Evolutionary conservation across 2,888 invertebrate genomes (phyloP).

Genomic region (Scaeva pyrastri): DNA sequence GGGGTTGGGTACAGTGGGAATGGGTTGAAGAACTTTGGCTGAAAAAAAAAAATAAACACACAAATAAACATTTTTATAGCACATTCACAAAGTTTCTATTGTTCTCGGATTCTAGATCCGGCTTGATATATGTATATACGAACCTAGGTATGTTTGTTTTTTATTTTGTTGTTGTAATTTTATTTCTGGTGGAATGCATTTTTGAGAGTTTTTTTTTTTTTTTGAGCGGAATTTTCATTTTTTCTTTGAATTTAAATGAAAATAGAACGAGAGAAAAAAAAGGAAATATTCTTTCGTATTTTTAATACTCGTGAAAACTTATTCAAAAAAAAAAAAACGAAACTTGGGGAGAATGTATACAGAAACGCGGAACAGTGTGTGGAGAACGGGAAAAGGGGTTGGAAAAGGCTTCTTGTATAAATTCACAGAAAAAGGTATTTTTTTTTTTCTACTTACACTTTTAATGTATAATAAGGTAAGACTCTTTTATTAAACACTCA

Average conservation of each 20-base stretch:
- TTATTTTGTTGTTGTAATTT: slow-evolving; percentile 19
- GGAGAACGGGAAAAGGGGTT: too few relatives aligned
- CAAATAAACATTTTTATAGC: slow-evolving; percentile 8
- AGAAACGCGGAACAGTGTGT: neutral
- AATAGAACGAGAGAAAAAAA: slow-evolving; percentile 14
- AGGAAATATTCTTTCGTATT: slow-evolving; percentile 56
- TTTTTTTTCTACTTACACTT: neutral
- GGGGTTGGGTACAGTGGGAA: too few relatives aligned
- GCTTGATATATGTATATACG: neutral
- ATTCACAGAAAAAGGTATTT: neutral
- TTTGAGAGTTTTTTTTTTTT: slow-evolving; percentile 58
- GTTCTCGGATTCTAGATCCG: slow-evolving; percentile 54
- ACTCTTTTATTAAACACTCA: too few relatives aligned
- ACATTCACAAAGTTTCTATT: slow-evolving; percentile 52
- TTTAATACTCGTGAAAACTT: slow-evolving; percentile 9
- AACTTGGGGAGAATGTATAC: neutral
- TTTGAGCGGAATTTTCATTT: slow-evolving; percentile 36
- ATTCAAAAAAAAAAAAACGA: neutral
- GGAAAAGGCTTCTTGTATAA: neutral
- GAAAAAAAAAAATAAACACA: neutral
- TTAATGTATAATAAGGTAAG: neutral
- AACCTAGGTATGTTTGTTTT: slow-evolving; percentile 7
- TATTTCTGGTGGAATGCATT: slow-evolving; percentile 36
- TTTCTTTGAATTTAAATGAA: neutral
- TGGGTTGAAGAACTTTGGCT: neutral